phyloP scores from a whole-genome alignment of 1,140 invertebrate species.

The Wiebesia pumilae region DNA sequence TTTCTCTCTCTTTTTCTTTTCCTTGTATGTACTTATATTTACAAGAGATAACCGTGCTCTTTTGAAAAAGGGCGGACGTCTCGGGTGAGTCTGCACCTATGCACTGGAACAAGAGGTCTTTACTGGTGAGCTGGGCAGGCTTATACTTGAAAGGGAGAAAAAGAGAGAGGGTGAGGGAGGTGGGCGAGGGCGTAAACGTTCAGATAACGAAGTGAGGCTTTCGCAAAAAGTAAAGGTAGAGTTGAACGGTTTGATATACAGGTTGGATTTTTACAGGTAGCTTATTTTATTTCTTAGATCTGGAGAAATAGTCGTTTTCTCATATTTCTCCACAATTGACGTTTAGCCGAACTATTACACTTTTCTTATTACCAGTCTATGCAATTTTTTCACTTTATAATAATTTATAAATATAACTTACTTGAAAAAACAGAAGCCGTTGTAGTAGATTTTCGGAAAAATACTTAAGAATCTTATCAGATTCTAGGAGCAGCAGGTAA shows the following conservation, averaged over 20 bases:
- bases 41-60: background rate
- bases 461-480: background rate
- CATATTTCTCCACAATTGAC: background rate
- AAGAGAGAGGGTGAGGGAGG: background rate
- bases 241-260: constrained; percentile 5
- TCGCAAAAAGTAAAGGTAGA: constrained; percentile 6
- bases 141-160: background rate
- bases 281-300: constrained; percentile 18
- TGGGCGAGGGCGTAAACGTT: background rate
- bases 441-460: background rate
- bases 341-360: constrained; percentile 1
- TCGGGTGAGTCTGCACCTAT: background rate
- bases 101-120: background rate
- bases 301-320: constrained; percentile 1
- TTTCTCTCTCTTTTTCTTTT: background rate
- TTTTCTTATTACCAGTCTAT: background rate
- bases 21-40: background rate
- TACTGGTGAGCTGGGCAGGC: background rate
- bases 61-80: constrained; percentile 9
- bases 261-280: background rate
- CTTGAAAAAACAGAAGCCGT: background rate
- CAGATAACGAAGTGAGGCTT: constrained; percentile 6
- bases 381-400: background rate
- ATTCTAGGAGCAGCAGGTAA: background rate
- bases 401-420: background rate